Percentiles rank a stretch among this genome's conserved stretches.
Evolutionary conservation across 2,113 vertebrate genomes (phyloP).

Genomic region (Percina caprodes): DNA sequence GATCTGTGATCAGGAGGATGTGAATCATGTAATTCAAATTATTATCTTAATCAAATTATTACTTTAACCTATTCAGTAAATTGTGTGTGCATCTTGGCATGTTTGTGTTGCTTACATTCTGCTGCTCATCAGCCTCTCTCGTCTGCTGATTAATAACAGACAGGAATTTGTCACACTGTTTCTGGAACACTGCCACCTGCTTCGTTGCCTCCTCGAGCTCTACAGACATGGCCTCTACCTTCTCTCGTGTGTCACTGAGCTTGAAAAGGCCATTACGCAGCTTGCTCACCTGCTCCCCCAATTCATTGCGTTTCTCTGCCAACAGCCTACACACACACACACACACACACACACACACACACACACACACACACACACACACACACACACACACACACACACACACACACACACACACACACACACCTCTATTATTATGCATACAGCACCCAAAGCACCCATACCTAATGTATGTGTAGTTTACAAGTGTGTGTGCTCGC

Average conservation of each 20-base stretch:
- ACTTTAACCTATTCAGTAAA: not conserved
- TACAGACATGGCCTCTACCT: constrained; percentile 91
- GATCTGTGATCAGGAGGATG: not conserved
- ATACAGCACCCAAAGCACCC: not conserved
- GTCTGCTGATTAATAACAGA: constrained; percentile 89
- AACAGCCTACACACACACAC: constrained; percentile 80
- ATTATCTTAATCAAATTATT: not conserved
- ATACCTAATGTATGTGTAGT: not conserved
- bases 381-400: not conserved
- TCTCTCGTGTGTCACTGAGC: constrained; percentile 88
- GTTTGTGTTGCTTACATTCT: constrained; percentile 80
- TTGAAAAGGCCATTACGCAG: constrained; percentile 89
- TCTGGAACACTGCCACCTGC: constrained; percentile 89
- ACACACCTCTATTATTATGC: not conserved
- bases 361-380: not conserved
- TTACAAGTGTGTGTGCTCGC: not conserved
- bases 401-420: no score
- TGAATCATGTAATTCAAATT: not conserved
- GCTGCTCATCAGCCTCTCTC: constrained; percentile 87
- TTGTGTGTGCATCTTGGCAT: constrained; percentile 1
- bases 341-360: not conserved
- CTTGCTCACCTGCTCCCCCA: constrained; percentile 88
- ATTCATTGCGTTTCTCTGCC: constrained; percentile 87
- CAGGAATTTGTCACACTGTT: constrained; percentile 90
- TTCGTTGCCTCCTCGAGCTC: constrained; percentile 89